A percentile compares a stretch with the other conserved stretches of the same genome.
phyloP scores from a whole-genome alignment of 2,113 vertebrate genomes.

The Phalacrocorax brasilianus region DNA sequence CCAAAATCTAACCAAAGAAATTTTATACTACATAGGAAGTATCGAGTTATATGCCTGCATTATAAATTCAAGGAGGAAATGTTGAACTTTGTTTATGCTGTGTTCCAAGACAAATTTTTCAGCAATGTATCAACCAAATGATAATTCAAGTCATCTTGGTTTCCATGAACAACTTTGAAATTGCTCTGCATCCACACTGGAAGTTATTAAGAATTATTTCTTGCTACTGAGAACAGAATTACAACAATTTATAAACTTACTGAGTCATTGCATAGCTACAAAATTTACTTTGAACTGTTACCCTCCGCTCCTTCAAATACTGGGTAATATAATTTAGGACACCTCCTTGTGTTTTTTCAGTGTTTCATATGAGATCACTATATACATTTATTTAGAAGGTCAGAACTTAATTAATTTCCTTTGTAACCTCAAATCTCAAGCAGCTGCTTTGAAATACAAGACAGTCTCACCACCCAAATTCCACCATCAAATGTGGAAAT shows the following conservation, averaged over 20 bases:
- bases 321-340: background rate
- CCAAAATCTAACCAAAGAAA: background rate
- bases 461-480: background rate
- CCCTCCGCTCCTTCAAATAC: background rate
- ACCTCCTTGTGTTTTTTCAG: background rate
- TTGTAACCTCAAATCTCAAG: background rate
- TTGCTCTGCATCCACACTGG: background rate
- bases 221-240: background rate
- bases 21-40: background rate
- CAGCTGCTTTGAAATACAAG: background rate
- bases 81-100: background rate
- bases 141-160: background rate
- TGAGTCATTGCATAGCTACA: background rate
- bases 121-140: background rate
- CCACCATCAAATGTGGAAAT: background rate
- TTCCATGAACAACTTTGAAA: background rate
- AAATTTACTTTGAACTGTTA: background rate
- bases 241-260: background rate
- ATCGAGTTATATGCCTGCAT: background rate
- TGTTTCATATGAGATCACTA: background rate
- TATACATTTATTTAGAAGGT: background rate
- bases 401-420: background rate
- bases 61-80: background rate
- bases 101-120: too few species aligned
- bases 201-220: background rate